These are phyloP conservation scores for Macrobrachium rosenbergii DNA, from an alignment of 1,140 invertebrate genomes.

Conservation along the genomic window DNA sequence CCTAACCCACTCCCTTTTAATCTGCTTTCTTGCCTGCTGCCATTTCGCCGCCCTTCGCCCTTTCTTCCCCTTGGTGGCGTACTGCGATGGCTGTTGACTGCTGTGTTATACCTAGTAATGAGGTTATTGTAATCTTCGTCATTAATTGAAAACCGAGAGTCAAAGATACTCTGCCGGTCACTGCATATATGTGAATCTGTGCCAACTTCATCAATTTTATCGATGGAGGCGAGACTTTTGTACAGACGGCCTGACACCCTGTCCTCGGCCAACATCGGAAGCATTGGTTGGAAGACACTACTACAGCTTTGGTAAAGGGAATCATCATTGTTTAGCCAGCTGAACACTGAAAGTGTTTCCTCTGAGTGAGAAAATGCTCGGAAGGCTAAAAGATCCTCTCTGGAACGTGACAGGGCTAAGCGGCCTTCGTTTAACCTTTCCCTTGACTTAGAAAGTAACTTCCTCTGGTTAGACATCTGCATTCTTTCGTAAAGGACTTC, in stretches of 20 bases:
- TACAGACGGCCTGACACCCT: conserved; percentile 59
- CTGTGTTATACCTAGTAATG: conserved; percentile 64
- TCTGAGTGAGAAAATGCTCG: conserved; percentile 63
- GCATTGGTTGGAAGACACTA: conserved; percentile 64
- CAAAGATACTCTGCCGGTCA: conserved; percentile 51
- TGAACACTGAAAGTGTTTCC: conserved; percentile 58
- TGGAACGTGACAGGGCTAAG: conserved; percentile 56
- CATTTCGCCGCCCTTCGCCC: conserved; percentile 21
- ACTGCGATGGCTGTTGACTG: conserved; percentile 53
- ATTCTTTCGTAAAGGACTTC: conserved; percentile 75
- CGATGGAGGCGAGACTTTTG: conserved; percentile 64
- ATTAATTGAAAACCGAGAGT: conserved; percentile 61
- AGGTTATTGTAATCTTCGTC: conserved; percentile 62
- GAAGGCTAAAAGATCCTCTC: conserved; percentile 60
- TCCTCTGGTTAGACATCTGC: conserved; percentile 70
- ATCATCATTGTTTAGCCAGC: conserved; percentile 59
- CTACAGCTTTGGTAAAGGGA: conserved; percentile 64
- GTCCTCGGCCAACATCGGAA: conserved; percentile 51
- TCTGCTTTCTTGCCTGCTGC: conserved; percentile 23
- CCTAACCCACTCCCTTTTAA: conserved; percentile 34
- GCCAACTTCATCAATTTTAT: conserved; percentile 62
- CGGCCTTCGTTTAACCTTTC: conserved; percentile 69
- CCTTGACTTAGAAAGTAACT: conserved; percentile 71
- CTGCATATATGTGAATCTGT: conserved; percentile 34
- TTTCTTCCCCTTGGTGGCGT: conserved; percentile 19